Evolutionary conservation across 2,113 vertebrate genomes (phyloP), one percentile per base, ranked within the genome.

Genomic region (Seriola dumerili): DNA sequence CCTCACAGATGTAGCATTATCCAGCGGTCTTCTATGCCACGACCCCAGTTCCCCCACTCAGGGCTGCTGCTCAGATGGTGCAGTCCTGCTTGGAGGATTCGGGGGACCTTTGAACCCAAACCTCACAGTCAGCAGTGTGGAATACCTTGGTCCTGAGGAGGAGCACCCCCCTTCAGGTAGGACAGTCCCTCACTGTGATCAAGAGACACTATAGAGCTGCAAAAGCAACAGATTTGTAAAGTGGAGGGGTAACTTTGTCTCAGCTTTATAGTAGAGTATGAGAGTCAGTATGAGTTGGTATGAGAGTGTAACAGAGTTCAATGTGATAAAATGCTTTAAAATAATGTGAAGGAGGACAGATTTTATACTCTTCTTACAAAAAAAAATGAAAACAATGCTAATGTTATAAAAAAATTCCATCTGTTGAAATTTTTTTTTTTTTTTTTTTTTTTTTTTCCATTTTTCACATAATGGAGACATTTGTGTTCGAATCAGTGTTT

Each of bases 121-220:
- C 84, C 88, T 95, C 75, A 93, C 94, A 38, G 94, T 95, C 83
- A 96, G 93, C 91, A 95, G 94, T 46, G 94, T 95, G 90, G 95
- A 96, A 81, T 95, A 95, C 77, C 94, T 95, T 32, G 94, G 95
- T 78, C 95, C 95, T 13, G 94, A 95, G 3, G 92, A 94, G 69
- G 94, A 95, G 11, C 87, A 80, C 46, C 85, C 92, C 34, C 85
- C 91, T 55, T 78, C 88, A 89, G 92, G 95, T 95, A 85, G 38
- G 72, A 75, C 54, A 12, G 25, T 65, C 25, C 19, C 7, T 64
- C 48, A 2, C n/a, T 46, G 17, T 64, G 23, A 75, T 78, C 38
- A 76, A 34, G 58, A 46, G 6, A 68, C 13, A 4, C 67, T 32
- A 23, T 13, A 13, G 12, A 69, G 36, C 66, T 59, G 46, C 10